Percentiles rank a stretch among this genome's conserved stretches.
These are phyloP conservation scores for Vipera latastei DNA, from an alignment of 2,797 vertebrate genomes.

Conservation along the genomic window DNA sequence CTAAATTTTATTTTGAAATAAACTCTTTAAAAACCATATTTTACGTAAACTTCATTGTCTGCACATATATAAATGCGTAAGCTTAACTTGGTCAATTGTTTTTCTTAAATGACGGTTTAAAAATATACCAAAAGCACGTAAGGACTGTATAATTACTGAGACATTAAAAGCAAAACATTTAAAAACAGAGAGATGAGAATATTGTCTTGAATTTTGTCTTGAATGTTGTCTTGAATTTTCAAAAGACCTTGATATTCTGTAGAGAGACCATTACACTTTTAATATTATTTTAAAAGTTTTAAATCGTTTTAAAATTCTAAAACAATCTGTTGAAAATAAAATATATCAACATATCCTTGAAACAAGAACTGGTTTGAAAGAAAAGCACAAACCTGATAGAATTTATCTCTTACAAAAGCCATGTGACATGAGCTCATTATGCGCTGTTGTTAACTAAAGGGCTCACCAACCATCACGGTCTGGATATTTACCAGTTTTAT, in stretches of 20 bases:
- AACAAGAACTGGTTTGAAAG: constrained; percentile 44
- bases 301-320: constrained; percentile 6
- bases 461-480: not conserved
- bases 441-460: not conserved
- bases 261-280: not conserved
- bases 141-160: not conserved
- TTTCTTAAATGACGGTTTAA: constrained; percentile 8
- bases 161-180: not conserved
- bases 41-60: not conserved
- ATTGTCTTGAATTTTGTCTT: not conserved
- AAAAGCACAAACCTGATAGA: not conserved
- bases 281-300: not conserved
- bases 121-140: not conserved
- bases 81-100: not conserved
- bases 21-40: not conserved
- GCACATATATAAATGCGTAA: constrained; percentile 9
- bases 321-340: not conserved
- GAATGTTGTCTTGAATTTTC: not conserved
- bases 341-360: constrained; percentile 18
- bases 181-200: accelerated
- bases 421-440: not conserved
- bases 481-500: not conserved
- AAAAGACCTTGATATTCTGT: not conserved
- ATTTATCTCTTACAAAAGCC: not conserved
- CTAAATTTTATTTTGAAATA: not conserved